Conservation (phyloP, 2,888 invertebrate species). For the Nipponacmea schrenckii region DNA sequence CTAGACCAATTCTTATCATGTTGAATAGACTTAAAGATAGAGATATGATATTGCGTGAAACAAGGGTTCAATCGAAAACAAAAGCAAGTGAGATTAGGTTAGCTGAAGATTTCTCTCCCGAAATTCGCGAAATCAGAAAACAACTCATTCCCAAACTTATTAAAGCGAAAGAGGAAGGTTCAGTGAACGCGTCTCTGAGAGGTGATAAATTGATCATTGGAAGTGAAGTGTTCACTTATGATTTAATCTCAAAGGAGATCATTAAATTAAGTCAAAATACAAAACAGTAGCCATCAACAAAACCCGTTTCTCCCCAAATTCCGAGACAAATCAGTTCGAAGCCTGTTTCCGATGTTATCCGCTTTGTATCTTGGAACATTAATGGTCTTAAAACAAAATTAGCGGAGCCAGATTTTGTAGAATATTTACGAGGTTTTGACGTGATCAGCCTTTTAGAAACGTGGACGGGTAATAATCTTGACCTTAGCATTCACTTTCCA, state of each 20-base stretch:
- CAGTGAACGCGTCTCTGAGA: too few relatives aligned
- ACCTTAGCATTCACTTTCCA: too few relatives aligned
- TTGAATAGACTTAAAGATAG: neutral
- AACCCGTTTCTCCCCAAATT: too few relatives aligned
- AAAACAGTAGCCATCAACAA: too few relatives aligned
- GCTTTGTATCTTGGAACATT: neutral
- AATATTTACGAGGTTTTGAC: neutral
- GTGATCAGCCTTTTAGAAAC: too few relatives aligned
- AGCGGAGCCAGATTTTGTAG: neutral
- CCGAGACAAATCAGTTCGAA: too few relatives aligned
- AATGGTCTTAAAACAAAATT: neutral
- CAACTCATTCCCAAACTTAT: neutral
- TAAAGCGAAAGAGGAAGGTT: too few relatives aligned
- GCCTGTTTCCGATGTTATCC: too few relatives aligned
- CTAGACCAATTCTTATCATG: neutral
- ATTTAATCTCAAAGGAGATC: too few relatives aligned
- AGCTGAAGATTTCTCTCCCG: neutral
- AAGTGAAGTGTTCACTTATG: too few relatives aligned
- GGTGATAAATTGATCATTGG: too few relatives aligned
- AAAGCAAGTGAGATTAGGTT: neutral
- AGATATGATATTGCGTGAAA: neutral
- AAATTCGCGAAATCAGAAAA: neutral
- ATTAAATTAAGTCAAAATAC: too few relatives aligned
- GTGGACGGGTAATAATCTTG: neutral
- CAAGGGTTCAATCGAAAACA: neutral